Evolutionary conservation across 2,113 vertebrate species (phyloP).

Genomic region (Chelonoidis abingdonii): DNA sequence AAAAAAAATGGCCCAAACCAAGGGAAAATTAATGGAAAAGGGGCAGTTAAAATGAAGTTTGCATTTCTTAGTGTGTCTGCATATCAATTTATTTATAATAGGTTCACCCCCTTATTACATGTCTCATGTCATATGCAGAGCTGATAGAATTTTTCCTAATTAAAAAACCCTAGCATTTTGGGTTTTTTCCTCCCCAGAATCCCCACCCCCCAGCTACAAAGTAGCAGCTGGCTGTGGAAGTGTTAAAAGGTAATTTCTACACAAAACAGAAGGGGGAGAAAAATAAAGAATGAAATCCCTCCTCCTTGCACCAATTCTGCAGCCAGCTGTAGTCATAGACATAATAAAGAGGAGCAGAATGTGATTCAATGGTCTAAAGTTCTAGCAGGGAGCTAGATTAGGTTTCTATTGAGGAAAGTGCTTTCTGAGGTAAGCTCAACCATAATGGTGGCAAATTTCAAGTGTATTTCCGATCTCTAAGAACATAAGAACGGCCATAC

Average conservation of each 20-base stretch:
- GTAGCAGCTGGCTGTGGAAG: too few species aligned
- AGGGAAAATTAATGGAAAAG: not conserved
- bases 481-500: too few species aligned
- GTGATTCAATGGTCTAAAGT: too few species aligned
- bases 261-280: accelerated
- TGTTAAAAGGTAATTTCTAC: not conserved
- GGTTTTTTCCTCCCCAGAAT: too few species aligned
- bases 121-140: accelerated
- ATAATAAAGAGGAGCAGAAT: not conserved
- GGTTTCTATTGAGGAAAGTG: not conserved
- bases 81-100: not conserved
- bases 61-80: not conserved
- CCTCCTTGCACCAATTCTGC: not conserved
- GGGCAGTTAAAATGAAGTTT: not conserved
- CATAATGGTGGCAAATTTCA: not conserved
- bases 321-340: not conserved
- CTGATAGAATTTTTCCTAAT: not conserved
- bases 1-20: not conserved
- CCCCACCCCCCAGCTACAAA: too few species aligned
- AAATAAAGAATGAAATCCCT: not conserved
- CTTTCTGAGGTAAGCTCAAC: not conserved
- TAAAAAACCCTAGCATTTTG: not conserved
- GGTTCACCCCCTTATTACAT: not conserved
- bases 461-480: not conserved
- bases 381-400: not conserved